These are phyloP conservation scores for Triplophysa dalaica DNA, from an alignment of 2,113 vertebrate genomes.

Conservation along the genomic window DNA sequence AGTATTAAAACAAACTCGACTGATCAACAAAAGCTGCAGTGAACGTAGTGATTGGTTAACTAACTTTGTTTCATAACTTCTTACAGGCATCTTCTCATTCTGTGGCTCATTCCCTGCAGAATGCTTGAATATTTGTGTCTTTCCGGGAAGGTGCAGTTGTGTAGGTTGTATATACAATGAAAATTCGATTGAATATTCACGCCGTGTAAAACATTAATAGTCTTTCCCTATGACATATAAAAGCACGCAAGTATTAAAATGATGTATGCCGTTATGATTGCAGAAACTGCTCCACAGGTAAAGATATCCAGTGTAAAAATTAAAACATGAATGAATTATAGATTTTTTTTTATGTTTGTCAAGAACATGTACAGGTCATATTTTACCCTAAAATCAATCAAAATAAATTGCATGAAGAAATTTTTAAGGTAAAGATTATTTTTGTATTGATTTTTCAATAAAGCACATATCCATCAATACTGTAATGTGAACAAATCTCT, in stretches of 20 bases:
- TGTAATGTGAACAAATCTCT: not conserved
- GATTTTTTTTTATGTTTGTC: not conserved
- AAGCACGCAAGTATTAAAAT: not conserved
- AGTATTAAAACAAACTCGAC: constrained; percentile 55
- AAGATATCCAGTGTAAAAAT: constrained; percentile 45
- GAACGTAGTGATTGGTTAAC: constrained; percentile 37
- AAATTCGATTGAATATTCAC: not conserved
- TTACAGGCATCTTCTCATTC: constrained; percentile 8
- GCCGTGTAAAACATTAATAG: not conserved
- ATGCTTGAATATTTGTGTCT: not conserved
- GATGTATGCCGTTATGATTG: not conserved
- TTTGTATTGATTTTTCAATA: too few species aligned
- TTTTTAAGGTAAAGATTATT: too few species aligned
- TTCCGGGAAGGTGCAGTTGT: constrained; percentile 33
- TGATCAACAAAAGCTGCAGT: constrained; percentile 32
- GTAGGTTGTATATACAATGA: not conserved
- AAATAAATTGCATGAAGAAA: not conserved
- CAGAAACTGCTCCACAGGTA: constrained; percentile 44
- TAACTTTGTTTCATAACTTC: not conserved
- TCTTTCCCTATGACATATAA: constrained; percentile 19
- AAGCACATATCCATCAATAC: not conserved
- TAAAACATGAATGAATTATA: not conserved
- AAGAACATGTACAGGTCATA: not conserved
- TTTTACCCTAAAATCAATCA: not conserved
- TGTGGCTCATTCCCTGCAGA: constrained; percentile 25